Percentiles rank a stretch among this genome's conserved stretches.
These are phyloP conservation scores for Hetaerina titia DNA, from an alignment of 2,888 invertebrate genomes.

Conservation along the genomic window DNA sequence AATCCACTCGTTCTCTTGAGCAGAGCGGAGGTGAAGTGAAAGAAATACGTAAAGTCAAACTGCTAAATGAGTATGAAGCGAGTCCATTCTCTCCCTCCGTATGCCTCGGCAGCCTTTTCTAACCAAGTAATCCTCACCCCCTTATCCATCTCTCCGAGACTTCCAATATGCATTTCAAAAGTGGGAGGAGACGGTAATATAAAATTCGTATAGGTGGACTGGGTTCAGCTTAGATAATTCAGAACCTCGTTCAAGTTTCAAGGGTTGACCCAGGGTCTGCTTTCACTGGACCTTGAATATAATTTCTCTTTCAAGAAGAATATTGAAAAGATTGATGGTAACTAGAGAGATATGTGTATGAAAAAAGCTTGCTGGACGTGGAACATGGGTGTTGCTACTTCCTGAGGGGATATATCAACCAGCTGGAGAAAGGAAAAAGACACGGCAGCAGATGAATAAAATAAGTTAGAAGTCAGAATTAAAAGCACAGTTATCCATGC, in stretches of 20 bases:
- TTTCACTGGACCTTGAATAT: background rate
- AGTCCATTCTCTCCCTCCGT: background rate
- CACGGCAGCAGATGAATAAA: background rate
- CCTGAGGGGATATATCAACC: background rate
- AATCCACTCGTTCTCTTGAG: conserved; percentile 8
- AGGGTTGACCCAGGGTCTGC: conserved; percentile 5
- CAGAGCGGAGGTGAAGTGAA: background rate
- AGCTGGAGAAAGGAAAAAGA: background rate
- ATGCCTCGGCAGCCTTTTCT: background rate
- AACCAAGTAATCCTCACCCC: background rate
- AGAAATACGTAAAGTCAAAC: conserved; percentile 21
- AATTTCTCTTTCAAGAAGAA: background rate
- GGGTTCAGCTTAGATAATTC: conserved; percentile 18
- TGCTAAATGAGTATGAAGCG: background rate
- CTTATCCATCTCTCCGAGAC: background rate
- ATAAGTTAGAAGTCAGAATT: background rate
- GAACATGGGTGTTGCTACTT: background rate
- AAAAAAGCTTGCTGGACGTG: background rate
- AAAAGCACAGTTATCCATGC: background rate
- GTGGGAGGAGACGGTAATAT: background rate
- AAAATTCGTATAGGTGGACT: background rate
- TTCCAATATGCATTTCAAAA: background rate
- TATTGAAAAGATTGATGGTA: conserved; percentile 12
- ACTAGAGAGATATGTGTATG: background rate
- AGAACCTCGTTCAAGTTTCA: conserved; percentile 49